Percentiles rank a stretch among this genome's conserved stretches.
These are phyloP conservation scores for Galbula dea DNA, from an alignment of 2,113 vertebrate genomes.

Conservation along the genomic window DNA sequence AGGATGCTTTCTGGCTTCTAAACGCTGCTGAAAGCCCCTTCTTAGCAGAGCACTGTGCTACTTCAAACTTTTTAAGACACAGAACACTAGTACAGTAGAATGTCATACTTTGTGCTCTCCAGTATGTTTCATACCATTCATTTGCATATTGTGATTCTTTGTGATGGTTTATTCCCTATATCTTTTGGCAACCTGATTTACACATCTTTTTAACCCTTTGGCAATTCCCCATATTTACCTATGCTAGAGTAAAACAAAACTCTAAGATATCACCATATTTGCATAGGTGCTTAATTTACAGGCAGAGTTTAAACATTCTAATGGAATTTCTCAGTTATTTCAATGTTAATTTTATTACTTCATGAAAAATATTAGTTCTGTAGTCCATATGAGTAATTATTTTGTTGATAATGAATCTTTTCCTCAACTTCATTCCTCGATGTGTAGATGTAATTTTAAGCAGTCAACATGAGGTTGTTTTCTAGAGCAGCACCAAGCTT, in stretches of 20 bases:
- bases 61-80: background rate
- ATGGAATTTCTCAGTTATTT: background rate
- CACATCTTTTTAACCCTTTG: background rate
- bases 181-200: background rate
- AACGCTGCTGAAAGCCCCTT: background rate
- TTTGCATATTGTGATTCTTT: fast-evolving
- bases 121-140: background rate
- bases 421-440: background rate
- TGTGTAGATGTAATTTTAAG: background rate
- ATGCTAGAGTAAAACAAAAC: background rate
- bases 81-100: background rate
- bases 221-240: background rate
- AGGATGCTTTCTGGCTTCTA: background rate
- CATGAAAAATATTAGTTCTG: background rate
- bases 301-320: background rate
- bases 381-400: background rate
- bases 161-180: background rate
- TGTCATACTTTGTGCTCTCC: background rate
- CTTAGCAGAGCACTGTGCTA: background rate
- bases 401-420: background rate
- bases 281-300: background rate
- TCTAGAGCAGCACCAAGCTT: background rate
- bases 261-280: background rate
- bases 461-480: fast-evolving
- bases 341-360: background rate